A percentile compares a stretch with the other conserved stretches of the same genome.
These are phyloP conservation scores for Procavia capensis DNA, from an alignment of 2,113 vertebrate genomes.

Conservation along the genomic window DNA sequence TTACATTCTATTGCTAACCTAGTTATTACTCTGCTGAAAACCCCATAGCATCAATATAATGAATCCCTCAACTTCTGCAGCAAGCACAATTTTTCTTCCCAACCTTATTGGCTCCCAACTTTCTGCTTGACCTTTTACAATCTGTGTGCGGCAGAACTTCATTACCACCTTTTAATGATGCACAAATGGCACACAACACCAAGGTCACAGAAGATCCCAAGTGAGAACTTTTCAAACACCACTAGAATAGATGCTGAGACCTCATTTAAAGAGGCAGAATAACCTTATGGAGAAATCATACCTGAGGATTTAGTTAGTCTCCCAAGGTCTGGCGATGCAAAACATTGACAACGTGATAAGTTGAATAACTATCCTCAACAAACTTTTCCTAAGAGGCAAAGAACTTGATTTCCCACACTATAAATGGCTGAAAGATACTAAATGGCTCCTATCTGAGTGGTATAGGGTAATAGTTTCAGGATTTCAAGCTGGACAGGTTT, in stretches of 20 bases:
- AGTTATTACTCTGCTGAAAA: slow-evolving; percentile 91
- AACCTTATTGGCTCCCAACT: slow-evolving; percentile 89
- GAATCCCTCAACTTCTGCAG: slow-evolving; percentile 91
- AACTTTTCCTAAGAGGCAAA: slow-evolving; percentile 33
- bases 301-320: neutral
- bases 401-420: slow-evolving; percentile 55
- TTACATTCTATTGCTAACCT: slow-evolving; percentile 92
- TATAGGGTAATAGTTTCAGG: slow-evolving; percentile 51
- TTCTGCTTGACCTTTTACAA: slow-evolving; percentile 93
- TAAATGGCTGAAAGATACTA: slow-evolving; percentile 44
- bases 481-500: slow-evolving; percentile 62
- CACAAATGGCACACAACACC: slow-evolving; percentile 90
- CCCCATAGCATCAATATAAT: slow-evolving; percentile 91
- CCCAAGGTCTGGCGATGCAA: slow-evolving; percentile 35
- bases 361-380: neutral
- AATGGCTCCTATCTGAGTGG: slow-evolving; percentile 42
- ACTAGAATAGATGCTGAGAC: slow-evolving; percentile 70
- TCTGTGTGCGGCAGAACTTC: slow-evolving; percentile 89
- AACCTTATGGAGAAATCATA: slow-evolving; percentile 58
- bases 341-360: slow-evolving; percentile 62
- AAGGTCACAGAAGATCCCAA: slow-evolving; percentile 87
- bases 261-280: slow-evolving; percentile 77
- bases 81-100: slow-evolving; percentile 90
- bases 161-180: slow-evolving; percentile 93
- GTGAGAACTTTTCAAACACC: slow-evolving; percentile 83